phyloP scores from a whole-genome alignment of 2,888 invertebrate species.

The Steinernema carpocapsae region DNA sequence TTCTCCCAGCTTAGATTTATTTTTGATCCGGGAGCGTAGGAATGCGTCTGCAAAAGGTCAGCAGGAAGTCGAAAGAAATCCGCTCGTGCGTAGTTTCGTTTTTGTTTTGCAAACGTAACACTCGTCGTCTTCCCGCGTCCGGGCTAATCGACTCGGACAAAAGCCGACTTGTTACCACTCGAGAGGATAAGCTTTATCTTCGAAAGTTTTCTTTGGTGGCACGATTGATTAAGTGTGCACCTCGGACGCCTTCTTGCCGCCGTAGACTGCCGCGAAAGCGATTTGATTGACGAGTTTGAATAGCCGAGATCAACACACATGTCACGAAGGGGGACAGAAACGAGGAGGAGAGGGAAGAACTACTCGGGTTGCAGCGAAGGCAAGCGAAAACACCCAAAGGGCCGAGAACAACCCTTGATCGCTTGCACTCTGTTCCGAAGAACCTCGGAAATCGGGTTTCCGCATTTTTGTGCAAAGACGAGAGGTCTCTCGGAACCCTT shows the following conservation, averaged over 20 bases:
- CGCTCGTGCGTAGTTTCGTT: too few species aligned
- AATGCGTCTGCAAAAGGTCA: too few species aligned
- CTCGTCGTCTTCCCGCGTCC: too few species aligned
- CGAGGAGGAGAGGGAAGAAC: slow-evolving; percentile 4
- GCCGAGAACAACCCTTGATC: neutral
- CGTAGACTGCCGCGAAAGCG: neutral
- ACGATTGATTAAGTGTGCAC: neutral
- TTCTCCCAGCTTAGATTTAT: too few species aligned
- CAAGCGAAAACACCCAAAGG: neutral
- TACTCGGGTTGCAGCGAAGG: neutral
- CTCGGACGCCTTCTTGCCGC: neutral
- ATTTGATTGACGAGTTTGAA: slow-evolving; percentile 1
- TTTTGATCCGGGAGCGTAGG: too few species aligned
- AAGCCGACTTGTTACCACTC: too few species aligned
- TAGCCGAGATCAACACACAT: too few species aligned
- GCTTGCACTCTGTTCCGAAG: neutral
- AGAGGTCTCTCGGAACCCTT: too few species aligned
- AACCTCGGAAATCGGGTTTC: neutral
- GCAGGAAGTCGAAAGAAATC: too few species aligned
- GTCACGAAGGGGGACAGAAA: neutral
- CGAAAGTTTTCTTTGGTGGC: neutral
- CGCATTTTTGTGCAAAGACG: neutral
- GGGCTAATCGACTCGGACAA: too few species aligned
- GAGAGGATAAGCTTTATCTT: too few species aligned
- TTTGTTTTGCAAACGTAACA: too few species aligned